Conservation (phyloP, 1,140 invertebrate species). For the Drosophila ambigua region DNA sequence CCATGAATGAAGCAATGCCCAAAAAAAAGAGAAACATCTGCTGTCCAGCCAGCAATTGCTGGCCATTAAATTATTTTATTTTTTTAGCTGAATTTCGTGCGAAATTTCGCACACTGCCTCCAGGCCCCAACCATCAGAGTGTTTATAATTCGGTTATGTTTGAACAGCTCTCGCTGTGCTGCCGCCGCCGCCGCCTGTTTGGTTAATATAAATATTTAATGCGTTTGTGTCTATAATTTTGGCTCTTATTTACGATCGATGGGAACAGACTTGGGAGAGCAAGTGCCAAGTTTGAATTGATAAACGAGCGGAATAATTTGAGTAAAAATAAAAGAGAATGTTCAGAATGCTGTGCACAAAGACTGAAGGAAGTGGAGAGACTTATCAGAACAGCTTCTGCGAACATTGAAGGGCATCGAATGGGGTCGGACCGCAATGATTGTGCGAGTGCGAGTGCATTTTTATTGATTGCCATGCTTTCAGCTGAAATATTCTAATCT, state of each 20-base stretch:
- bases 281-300: constrained; percentile 31
- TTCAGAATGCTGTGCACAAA: too few relatives aligned
- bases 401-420: neutral
- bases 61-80: constrained; percentile 1
- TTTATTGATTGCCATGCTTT: too few relatives aligned
- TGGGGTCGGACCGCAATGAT: neutral
- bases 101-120: constrained; percentile 13
- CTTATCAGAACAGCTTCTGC: constrained; percentile 9
- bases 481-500: too few relatives aligned
- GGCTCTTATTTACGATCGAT: constrained; percentile 23
- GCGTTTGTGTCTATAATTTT: constrained; percentile 27
- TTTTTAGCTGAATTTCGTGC: constrained; percentile 29
- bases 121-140: constrained; percentile 6
- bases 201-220: constrained; percentile 23
- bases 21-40: too few relatives aligned
- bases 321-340: neutral
- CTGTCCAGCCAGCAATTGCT: constrained; percentile 7
- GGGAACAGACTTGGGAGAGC: neutral
- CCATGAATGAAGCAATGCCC: constrained; percentile 14
- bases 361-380: too few relatives aligned
- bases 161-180: constrained; percentile 9
- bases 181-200: constrained; percentile 15
- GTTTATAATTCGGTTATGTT: constrained; percentile 34
- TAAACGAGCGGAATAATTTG: neutral
- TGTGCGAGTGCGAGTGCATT: too few relatives aligned